Percentiles rank a stretch among this genome's conserved stretches.
phyloP scores from a whole-genome alignment of 2,888 invertebrate genomes.

The Danaus chrysippus region DNA sequence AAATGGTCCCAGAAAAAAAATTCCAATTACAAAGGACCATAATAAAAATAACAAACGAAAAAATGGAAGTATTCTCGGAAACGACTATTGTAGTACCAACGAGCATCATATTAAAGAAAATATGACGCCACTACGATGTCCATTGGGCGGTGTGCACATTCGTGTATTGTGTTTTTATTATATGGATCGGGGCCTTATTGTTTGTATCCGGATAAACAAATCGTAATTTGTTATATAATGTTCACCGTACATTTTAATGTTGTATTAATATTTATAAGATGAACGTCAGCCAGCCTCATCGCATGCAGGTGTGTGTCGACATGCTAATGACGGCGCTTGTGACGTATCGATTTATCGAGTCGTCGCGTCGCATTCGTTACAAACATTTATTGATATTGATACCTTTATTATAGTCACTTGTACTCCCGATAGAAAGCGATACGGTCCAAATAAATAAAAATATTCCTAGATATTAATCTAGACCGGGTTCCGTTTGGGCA shows the following conservation, averaged over 20 bases:
- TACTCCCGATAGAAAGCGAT: not conserved
- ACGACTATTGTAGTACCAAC: slow-evolving; percentile 42
- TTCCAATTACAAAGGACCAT: slow-evolving; percentile 32
- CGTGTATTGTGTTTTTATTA: slow-evolving; percentile 6
- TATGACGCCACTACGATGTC: slow-evolving; percentile 48
- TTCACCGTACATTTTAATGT: not conserved
- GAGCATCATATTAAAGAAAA: slow-evolving; percentile 54
- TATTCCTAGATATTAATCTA: not conserved
- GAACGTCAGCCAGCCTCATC: not conserved
- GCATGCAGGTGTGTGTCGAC: slow-evolving; percentile 41
- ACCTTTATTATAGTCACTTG: not conserved
- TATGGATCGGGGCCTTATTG: slow-evolving; percentile 6
- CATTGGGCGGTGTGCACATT: slow-evolving; percentile 30
- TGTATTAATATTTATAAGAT: not conserved
- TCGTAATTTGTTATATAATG: not conserved
- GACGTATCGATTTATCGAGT: slow-evolving; percentile 37
- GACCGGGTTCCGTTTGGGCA: not conserved
- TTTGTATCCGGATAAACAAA: not conserved
- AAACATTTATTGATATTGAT: slow-evolving; percentile 17
- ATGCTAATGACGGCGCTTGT: slow-evolving; percentile 39
- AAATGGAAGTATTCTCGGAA: slow-evolving; percentile 48
- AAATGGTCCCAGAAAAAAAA: slow-evolving; percentile 6
- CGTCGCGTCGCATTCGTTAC: slow-evolving; percentile 24
- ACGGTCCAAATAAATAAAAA: not conserved
- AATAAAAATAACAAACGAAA: slow-evolving; percentile 34